A percentile compares a stretch with the other conserved stretches of the same genome.
Conservation (phyloP, 1,140 invertebrate species). For the Drosophila bifasciata region DNA sequence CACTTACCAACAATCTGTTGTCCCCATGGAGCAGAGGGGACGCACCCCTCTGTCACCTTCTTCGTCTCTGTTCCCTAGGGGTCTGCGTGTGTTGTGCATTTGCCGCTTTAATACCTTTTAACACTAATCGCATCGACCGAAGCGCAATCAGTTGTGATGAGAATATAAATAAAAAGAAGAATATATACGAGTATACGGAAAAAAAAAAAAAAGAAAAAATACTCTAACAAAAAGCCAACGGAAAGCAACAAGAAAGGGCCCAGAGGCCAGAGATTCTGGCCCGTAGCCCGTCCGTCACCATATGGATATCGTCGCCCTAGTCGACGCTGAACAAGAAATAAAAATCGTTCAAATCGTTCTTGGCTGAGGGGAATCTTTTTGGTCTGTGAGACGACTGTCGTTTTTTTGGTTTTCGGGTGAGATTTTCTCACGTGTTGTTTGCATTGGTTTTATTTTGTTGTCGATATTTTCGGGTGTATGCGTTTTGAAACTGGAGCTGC, state of each 20-base stretch:
- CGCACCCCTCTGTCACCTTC: background rate
- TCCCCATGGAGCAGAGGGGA: constrained; percentile 5
- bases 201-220: constrained; percentile 45
- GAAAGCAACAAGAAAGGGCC: constrained; percentile 26
- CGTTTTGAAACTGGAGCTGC: constrained; percentile 71
- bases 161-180: constrained; percentile 70
- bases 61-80: constrained; percentile 27
- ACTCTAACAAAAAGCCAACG: constrained; percentile 53
- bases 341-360: constrained; percentile 82
- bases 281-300: too few species aligned
- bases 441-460: constrained; percentile 77
- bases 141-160: constrained; percentile 82
- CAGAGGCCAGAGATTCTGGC: constrained; percentile 37
- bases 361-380: constrained; percentile 30
- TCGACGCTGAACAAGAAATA: constrained; percentile 77
- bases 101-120: constrained; percentile 83
- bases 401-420: constrained; percentile 57
- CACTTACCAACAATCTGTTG: constrained; percentile 8
- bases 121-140: constrained; percentile 82
- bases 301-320: constrained; percentile 59
- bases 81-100: constrained; percentile 70
- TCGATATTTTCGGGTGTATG: constrained; percentile 53
- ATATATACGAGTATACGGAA: constrained; percentile 34
- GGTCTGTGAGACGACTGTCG: constrained; percentile 30
- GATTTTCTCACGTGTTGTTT: constrained; percentile 83